These are phyloP conservation scores for Eupithecia inturbata DNA, from an alignment of 2,888 invertebrate species.

Conservation along the genomic window DNA sequence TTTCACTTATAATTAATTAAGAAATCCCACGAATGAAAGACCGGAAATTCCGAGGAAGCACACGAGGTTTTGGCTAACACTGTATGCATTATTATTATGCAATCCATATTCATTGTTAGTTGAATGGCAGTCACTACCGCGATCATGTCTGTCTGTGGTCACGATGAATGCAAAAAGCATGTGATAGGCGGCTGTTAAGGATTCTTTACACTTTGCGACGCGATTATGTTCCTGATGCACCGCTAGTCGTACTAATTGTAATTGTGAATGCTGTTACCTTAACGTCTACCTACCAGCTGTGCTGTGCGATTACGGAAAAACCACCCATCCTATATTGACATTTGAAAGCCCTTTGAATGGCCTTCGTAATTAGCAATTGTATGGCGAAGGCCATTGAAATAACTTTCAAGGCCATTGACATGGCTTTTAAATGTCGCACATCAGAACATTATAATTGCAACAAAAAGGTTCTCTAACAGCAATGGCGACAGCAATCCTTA, in stretches of 20 bases:
- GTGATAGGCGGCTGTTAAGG: neutral
- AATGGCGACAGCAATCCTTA: neutral
- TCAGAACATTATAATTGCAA: too few species aligned
- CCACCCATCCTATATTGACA: too few species aligned
- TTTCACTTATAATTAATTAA: constrained; percentile 53
- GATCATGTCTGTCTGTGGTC: constrained; percentile 17
- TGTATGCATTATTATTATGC: constrained; percentile 24
- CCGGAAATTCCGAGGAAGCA: constrained; percentile 56
- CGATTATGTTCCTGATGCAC: neutral
- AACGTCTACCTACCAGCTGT: too few species aligned
- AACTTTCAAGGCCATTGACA: too few species aligned
- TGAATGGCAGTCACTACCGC: constrained; percentile 7
- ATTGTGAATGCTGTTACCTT: neutral
- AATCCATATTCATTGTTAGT: constrained; percentile 32
- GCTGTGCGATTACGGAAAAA: too few species aligned
- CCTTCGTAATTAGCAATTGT: too few species aligned
- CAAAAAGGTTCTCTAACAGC: neutral
- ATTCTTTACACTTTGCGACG: neutral
- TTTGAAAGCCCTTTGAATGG: too few species aligned
- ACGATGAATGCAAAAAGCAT: constrained; percentile 19
- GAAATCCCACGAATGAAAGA: constrained; percentile 56
- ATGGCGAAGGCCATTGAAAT: too few species aligned
- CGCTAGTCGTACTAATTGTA: neutral
- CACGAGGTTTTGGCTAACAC: constrained; percentile 39
- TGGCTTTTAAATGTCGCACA: too few species aligned